Evolutionary conservation across 2,113 vertebrate species (phyloP).

Genomic region (Ancistrus triradiatus): DNA sequence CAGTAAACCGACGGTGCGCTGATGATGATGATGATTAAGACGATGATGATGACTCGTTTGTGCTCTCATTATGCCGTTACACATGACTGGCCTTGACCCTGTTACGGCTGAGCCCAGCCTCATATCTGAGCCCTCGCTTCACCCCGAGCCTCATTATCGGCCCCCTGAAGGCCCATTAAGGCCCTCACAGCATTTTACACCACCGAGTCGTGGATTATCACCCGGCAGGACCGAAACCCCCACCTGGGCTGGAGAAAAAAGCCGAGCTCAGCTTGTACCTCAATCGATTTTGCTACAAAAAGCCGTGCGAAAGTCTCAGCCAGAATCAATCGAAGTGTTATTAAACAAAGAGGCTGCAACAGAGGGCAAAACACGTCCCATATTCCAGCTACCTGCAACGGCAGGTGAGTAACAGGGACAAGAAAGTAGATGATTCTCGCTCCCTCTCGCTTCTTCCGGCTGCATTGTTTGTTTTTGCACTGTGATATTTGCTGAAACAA

Average conservation of each 20-base stretch:
- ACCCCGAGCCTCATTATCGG: constrained; percentile 14
- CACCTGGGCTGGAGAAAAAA: background rate
- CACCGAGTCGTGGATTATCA: constrained; percentile 6
- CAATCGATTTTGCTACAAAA: constrained; percentile 23
- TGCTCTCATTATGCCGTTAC: too few species aligned
- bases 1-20: too few species aligned
- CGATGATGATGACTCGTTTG: too few species aligned
- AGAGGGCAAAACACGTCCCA: background rate
- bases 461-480: too few species aligned
- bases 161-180: constrained; percentile 18
- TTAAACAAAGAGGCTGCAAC: background rate
- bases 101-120: too few species aligned
- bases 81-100: too few species aligned
- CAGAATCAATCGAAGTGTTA: constrained; percentile 8
- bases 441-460: too few species aligned
- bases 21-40: too few species aligned
- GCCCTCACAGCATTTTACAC: background rate
- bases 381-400: background rate
- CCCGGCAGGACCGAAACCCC: constrained; percentile 30
- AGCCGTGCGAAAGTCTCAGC: background rate
- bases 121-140: too few species aligned
- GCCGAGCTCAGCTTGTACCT: constrained; percentile 41
- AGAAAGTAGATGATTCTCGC: background rate
- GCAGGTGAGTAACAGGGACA: constrained; percentile 2
- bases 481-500: too few species aligned